Evolutionary conservation across 2,888 invertebrate genomes (phyloP).

Genomic region (Neoitamus cyanurus): DNA sequence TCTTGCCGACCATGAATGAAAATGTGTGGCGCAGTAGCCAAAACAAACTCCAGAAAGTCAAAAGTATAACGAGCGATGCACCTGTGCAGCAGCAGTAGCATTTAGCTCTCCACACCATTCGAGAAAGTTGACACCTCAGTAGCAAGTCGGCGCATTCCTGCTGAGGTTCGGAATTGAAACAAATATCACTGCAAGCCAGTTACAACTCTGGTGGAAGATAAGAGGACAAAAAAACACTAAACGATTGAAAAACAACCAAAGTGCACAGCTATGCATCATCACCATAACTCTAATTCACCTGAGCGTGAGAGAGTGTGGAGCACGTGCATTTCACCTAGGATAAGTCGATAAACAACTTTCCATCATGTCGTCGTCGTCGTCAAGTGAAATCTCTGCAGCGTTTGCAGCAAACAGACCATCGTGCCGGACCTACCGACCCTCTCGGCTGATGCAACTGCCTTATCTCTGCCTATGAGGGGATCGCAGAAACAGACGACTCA

Average conservation of each 20-base stretch:
- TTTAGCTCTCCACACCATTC: background rate
- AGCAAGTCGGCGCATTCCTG: background rate
- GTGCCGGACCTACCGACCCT: background rate
- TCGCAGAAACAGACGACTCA: background rate
- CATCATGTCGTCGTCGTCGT: constrained; percentile 43
- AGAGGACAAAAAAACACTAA: background rate
- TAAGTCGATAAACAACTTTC: constrained; percentile 46
- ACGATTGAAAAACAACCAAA: background rate
- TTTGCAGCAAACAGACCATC: background rate
- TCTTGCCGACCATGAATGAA: background rate
- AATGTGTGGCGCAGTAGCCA: background rate
- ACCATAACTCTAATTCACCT: background rate
- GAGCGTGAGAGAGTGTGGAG: background rate
- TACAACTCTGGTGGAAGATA: background rate
- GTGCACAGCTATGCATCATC: background rate
- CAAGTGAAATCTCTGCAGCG: constrained; percentile 40
- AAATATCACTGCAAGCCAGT: background rate
- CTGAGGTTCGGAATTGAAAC: background rate
- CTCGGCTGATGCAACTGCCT: background rate
- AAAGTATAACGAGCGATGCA: background rate
- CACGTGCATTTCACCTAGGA: constrained; percentile 36
- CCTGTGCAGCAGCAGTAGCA: background rate
- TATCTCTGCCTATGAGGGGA: background rate
- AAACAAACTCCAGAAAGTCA: background rate
- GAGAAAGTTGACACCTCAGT: background rate